These are phyloP conservation scores for Paramormyrops kingsleyae DNA, from an alignment of 2,113 vertebrate genomes.

Conservation along the genomic window DNA sequence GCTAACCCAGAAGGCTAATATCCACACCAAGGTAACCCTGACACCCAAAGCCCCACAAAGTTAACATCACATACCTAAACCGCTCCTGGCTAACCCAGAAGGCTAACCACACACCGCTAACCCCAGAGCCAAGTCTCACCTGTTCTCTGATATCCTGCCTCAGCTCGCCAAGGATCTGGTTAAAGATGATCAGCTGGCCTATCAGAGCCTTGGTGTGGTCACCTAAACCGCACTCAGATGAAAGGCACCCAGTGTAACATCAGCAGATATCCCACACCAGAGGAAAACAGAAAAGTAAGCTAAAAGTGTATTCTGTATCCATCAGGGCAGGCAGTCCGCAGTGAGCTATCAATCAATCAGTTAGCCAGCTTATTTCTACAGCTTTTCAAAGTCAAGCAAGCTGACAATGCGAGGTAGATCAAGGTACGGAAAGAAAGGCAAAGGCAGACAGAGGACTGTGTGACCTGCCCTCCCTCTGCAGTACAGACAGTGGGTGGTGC, in stretches of 20 bases:
- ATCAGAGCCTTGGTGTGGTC: conserved; percentile 78
- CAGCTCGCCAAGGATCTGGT: conserved; percentile 67
- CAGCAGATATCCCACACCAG: neutral
- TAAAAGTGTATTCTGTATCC: neutral
- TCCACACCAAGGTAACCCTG: neutral
- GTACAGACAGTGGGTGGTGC: neutral
- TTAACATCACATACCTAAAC: neutral
- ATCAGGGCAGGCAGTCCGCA: neutral
- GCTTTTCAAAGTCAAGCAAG: neutral
- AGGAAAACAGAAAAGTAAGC: neutral
- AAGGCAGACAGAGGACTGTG: neutral
- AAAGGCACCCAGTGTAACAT: neutral
- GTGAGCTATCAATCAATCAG: neutral
- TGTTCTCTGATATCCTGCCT: conserved; percentile 76
- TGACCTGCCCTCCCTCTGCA: neutral
- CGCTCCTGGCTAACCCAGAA: neutral
- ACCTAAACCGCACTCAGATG: conserved; percentile 47
- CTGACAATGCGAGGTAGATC: neutral
- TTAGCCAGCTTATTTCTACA: neutral
- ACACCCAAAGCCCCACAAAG: neutral
- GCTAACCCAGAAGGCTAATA: neutral
- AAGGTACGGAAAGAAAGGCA: neutral
- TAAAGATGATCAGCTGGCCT: conserved; percentile 74
- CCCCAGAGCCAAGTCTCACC: conserved; percentile 44
- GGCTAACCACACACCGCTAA: neutral